phyloP scores from a whole-genome alignment of 2,797 vertebrate species.

The Psittacula echo region DNA sequence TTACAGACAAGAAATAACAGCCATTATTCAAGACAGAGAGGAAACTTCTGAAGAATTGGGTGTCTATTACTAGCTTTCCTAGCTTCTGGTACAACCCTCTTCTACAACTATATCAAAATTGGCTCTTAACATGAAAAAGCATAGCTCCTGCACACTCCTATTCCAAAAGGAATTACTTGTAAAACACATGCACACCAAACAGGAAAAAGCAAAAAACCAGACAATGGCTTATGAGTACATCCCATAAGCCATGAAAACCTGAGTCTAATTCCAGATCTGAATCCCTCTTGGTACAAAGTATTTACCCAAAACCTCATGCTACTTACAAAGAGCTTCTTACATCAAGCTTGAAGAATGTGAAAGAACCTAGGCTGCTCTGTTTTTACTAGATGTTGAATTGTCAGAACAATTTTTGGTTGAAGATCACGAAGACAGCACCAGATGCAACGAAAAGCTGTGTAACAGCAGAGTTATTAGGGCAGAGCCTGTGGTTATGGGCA shows the following conservation, averaged over 20 bases:
- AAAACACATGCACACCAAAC: not conserved
- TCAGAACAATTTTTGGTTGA: constrained; percentile 15
- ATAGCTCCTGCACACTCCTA: not conserved
- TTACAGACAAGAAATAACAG: not conserved
- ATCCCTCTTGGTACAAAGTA: not conserved
- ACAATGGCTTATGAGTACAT: not conserved
- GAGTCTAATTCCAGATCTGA: not conserved
- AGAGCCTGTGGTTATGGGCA: not conserved
- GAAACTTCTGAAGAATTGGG: not conserved
- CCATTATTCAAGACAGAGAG: not conserved
- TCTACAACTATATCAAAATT: not conserved
- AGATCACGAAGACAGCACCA: not conserved
- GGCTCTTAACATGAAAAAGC: not conserved
- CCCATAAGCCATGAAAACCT: not conserved
- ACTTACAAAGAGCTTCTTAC: not conserved
- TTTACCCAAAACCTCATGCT: not conserved
- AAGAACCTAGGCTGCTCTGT: not conserved
- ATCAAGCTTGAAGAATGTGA: not conserved
- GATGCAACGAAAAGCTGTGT: not conserved
- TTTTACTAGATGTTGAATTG: not conserved
- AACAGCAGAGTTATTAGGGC: not conserved
- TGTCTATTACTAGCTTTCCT: not conserved
- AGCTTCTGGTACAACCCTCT: not conserved
- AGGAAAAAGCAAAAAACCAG: not conserved
- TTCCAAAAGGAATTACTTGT: not conserved